Conservation (phyloP, 2,113 vertebrate species). For the Pterocles orientalis region DNA sequence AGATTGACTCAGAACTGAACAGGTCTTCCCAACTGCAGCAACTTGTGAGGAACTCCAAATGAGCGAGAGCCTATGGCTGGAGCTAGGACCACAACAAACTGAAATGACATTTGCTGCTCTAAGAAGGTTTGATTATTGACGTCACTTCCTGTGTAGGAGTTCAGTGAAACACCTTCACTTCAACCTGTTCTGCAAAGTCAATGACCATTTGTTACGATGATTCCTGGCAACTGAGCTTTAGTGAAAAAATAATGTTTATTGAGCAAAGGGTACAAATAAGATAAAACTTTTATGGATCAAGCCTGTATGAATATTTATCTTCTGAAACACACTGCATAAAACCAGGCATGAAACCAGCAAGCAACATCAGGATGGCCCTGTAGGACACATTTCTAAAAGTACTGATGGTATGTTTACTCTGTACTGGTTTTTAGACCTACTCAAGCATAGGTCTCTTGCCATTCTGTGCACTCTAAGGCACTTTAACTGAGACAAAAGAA, state of each 20-base stretch:
- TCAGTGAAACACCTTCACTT: background rate
- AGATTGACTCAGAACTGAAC: background rate
- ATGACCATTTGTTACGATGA: background rate
- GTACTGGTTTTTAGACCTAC: background rate
- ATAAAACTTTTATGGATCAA: background rate
- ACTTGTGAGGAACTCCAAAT: fast-evolving
- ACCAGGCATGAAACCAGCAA: background rate
- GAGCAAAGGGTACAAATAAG: background rate
- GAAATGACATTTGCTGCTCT: background rate
- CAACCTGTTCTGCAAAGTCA: background rate
- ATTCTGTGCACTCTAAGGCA: background rate
- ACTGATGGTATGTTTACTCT: background rate
- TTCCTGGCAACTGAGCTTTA: background rate
- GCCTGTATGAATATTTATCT: conserved; percentile 22
- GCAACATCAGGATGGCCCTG: background rate
- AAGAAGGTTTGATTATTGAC: background rate
- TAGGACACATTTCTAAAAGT: background rate
- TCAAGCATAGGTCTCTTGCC: background rate
- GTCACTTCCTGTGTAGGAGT: background rate
- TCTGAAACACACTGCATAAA: background rate
- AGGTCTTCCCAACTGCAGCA: background rate
- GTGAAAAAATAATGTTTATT: background rate
- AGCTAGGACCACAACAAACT: background rate
- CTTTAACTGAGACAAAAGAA: background rate
- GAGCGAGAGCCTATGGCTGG: background rate